Percentiles rank a stretch among this genome's conserved stretches.
phyloP scores from a whole-genome alignment of 2,113 vertebrate species.

The Atlantisia rogersi region DNA sequence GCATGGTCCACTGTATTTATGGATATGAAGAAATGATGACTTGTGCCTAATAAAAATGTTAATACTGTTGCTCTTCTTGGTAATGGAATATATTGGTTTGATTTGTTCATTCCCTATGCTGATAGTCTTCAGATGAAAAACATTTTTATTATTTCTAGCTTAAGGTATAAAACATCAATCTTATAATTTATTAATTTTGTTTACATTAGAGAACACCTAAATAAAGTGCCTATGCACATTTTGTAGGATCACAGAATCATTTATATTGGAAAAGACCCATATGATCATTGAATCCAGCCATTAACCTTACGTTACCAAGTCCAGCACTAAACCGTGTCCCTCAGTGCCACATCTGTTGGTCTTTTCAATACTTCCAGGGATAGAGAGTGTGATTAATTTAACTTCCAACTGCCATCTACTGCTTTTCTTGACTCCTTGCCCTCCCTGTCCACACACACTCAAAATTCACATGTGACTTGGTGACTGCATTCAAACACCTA shows the following conservation, averaged over 20 bases:
- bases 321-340: neutral
- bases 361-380: neutral
- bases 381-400: neutral
- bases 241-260: neutral
- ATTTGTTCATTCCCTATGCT: neutral
- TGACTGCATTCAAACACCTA: neutral
- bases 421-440: neutral
- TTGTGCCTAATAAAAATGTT: constrained; percentile 48
- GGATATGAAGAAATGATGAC: constrained; percentile 8
- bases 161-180: neutral
- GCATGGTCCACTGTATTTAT: constrained; percentile 39
- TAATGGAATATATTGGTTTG: neutral
- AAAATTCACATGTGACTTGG: neutral
- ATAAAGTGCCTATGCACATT: neutral
- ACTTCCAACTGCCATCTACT: neutral
- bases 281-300: neutral
- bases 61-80: neutral
- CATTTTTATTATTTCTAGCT: neutral
- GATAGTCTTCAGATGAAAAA: neutral
- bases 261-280: neutral
- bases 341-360: neutral
- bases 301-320: neutral
- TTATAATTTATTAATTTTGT: neutral
- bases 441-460: neutral
- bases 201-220: neutral